These are phyloP conservation scores for Lampropteryx suffumata DNA, from an alignment of 2,888 invertebrate genomes.

Conservation along the genomic window DNA sequence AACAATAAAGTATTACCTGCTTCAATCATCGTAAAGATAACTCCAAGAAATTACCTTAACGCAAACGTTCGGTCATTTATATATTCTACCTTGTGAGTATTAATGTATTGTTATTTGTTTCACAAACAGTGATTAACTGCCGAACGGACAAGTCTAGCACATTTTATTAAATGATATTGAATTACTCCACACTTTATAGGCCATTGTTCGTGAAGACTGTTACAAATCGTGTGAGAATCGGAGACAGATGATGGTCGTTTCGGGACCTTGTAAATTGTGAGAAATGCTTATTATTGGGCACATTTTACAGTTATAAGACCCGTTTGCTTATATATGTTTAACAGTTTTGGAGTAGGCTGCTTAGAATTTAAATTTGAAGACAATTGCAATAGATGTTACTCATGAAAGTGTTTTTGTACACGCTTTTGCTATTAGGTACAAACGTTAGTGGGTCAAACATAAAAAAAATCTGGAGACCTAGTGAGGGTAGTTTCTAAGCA, in stretches of 20 bases:
- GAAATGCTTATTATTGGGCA: conserved; percentile 45
- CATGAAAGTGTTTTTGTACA: too few relatives aligned
- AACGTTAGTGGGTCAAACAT: too few relatives aligned
- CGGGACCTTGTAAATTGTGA: conserved; percentile 48
- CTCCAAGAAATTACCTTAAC: neutral
- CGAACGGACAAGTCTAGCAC: conserved; percentile 31
- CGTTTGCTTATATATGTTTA: conserved; percentile 19
- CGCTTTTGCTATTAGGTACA: too few relatives aligned
- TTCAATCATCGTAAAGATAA: neutral
- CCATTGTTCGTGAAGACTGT: conserved; percentile 56
- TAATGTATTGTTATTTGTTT: conserved; percentile 14
- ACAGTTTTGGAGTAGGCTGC: conserved; percentile 28
- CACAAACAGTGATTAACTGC: conserved; percentile 21
- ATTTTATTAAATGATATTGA: conserved; percentile 57
- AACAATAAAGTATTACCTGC: too few relatives aligned
- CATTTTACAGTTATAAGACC: conserved; percentile 42
- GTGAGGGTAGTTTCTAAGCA: too few relatives aligned
- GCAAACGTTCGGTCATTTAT: neutral
- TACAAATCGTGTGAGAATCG: conserved; percentile 41
- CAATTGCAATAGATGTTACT: too few relatives aligned
- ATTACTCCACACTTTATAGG: conserved; percentile 54
- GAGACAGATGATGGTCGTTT: conserved; percentile 39
- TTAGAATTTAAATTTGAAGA: conserved; percentile 26
- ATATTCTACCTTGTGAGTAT: conserved; percentile 7
- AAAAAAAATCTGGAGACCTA: too few relatives aligned